Evolutionary conservation across 2,113 vertebrate species (phyloP), one percentile per base, ranked within the genome.

Genomic region (Fulmarus glacialis): DNA sequence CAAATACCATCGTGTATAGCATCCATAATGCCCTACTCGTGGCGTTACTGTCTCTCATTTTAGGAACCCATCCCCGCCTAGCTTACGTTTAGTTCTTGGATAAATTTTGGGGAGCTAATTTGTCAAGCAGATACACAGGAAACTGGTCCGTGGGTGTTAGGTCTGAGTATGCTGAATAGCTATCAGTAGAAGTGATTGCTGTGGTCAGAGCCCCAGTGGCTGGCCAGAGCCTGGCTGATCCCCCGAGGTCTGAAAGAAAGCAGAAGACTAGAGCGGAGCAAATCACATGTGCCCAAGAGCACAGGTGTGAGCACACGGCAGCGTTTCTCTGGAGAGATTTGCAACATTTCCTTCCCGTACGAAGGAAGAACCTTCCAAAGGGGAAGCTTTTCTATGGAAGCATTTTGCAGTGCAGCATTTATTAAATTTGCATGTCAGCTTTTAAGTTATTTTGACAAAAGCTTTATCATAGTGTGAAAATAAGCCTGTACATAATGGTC

Each of bases 361-460:
- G 0, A 30, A 38, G 23, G 55, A 83, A 63, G 32, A 81, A 50
- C 38, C 15, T 94, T 86, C 66, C 45, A 40, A 72, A 84, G 38
- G 56, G 38, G 21, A 56, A 68, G 45, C 29, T 82, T 75, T 89
- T n/a, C 71, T 74, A 20, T 88, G 24, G 59, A 90, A 81, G 50
- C n/a, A 15, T 82, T 91, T 91, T 93, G 43, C 68, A 67, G 38
- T 34, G 55, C 17, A 29, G 29, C 22, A 11, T 55, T 56, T 82
- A 79, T 72, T 93, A 84, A 66, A 50, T 71, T 86, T 82, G 29
- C 11, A 9, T 84, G 56, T 63, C 53, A 88, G 59, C 48, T 86
- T 81, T 48, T 82, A 75, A 77, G 86, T 77, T 94, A 59, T 63
- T 87, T 95, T 70, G 36, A 89, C 72, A 90, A 85, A 89, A 90